Evolutionary conservation across 2,888 invertebrate species (phyloP).

Genomic region (Beris chalybata): DNA sequence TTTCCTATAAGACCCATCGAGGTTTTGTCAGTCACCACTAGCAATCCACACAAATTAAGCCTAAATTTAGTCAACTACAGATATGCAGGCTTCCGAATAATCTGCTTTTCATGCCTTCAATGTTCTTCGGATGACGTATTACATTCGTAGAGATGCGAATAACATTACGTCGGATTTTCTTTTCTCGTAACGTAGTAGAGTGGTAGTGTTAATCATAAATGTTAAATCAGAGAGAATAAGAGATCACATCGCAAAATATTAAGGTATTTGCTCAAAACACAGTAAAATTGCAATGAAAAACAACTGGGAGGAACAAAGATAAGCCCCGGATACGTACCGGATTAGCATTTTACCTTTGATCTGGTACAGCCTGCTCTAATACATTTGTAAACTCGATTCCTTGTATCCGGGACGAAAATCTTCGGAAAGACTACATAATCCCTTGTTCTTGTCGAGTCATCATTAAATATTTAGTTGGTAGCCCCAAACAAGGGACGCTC

Average conservation of each 20-base stretch:
- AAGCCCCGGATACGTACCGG: slow-evolving; percentile 20
- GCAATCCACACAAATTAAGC: no score
- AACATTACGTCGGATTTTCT: no score
- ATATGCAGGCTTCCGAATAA: no score
- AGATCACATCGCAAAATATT: slow-evolving; percentile 28
- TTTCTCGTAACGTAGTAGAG: no score
- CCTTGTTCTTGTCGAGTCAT: slow-evolving; percentile 41
- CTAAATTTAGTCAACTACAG: no score
- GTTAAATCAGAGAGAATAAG: slow-evolving; percentile 30
- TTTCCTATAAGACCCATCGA: no score
- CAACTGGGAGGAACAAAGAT: neutral
- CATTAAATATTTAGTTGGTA: slow-evolving; percentile 43
- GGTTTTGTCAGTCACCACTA: no score
- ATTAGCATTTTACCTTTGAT: slow-evolving; percentile 40
- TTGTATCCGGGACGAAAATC: slow-evolving; percentile 24
- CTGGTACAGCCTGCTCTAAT: slow-evolving; percentile 11
- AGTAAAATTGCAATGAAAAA: slow-evolving; percentile 20
- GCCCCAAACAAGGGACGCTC: slow-evolving; percentile 13
- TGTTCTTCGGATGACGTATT: no score
- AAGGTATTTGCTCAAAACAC: slow-evolving; percentile 17
- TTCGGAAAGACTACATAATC: slow-evolving; percentile 34
- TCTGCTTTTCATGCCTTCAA: no score
- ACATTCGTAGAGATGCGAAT: no score
- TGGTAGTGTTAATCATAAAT: slow-evolving; percentile 28
- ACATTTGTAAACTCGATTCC: slow-evolving; percentile 8